phyloP scores from a whole-genome alignment of 2,888 invertebrate genomes.

The Tethea ocularis region DNA sequence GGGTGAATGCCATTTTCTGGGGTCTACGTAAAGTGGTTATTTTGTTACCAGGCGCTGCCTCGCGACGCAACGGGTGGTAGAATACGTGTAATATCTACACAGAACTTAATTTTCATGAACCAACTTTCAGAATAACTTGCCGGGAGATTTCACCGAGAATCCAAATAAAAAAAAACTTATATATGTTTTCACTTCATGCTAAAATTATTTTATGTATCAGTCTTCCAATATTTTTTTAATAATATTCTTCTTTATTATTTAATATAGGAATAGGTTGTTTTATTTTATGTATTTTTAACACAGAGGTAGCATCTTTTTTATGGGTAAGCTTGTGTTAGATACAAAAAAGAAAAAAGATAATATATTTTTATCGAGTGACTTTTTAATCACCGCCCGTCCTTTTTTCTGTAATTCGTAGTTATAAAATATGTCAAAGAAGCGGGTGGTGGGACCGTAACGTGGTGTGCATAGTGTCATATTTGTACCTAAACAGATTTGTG shows the following conservation, averaged over 20 bases:
- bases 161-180: neutral
- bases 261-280: neutral
- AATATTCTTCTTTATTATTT: neutral
- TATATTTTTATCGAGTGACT: too few relatives aligned
- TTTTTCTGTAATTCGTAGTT: too few relatives aligned
- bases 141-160: neutral
- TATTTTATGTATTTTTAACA: neutral
- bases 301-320: neutral
- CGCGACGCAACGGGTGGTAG: neutral
- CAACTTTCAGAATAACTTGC: slow-evolving; percentile 12
- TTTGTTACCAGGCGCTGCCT: neutral
- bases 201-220: neutral
- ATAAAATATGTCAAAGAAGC: too few relatives aligned
- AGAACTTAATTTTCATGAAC: slow-evolving; percentile 26
- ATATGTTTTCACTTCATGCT: slow-evolving; percentile 1
- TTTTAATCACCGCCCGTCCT: too few relatives aligned
- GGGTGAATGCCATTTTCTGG: neutral
- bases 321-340: slow-evolving; percentile 2
- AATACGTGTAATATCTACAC: neutral
- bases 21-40: neutral
- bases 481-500: too few relatives aligned
- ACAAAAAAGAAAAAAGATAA: slow-evolving; percentile 13
- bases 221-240: neutral
- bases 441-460: too few relatives aligned
- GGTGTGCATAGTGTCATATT: too few relatives aligned